These are phyloP conservation scores for Noctilio leporinus DNA, from an alignment of 2,113 vertebrate species.

Conservation along the genomic window DNA sequence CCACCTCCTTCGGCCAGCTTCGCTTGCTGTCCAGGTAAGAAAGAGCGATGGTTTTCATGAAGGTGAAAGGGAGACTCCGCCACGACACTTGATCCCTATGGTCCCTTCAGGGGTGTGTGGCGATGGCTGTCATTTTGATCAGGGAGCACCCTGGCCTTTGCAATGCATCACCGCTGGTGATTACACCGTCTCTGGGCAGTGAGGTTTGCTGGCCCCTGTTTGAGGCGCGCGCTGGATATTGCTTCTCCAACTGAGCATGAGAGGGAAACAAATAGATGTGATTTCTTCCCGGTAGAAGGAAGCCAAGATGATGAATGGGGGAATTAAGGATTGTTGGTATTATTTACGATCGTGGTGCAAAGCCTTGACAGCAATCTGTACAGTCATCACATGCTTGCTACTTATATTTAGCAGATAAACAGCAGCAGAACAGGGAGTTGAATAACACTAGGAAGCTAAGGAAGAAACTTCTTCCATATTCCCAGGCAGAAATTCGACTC, in stretches of 20 bases:
- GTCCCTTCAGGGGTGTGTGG: not conserved
- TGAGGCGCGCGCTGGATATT: not conserved
- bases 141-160: not conserved
- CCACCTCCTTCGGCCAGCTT: not conserved
- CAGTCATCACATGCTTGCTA: not conserved
- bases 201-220: not conserved
- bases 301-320: constrained; percentile 60
- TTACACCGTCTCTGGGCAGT: not conserved
- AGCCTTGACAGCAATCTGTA: constrained; percentile 29
- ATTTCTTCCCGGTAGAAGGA: constrained; percentile 47
- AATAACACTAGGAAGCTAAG: constrained; percentile 2
- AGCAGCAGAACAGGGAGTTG: not conserved
- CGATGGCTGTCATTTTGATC: not conserved
- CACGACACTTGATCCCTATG: not conserved
- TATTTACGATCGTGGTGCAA: constrained; percentile 52
- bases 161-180: not conserved
- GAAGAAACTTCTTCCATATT: constrained; percentile 29
- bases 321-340: constrained; percentile 50
- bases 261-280: constrained; percentile 43
- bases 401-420: constrained; percentile 59
- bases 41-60: not conserved
- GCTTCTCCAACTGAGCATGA: constrained; percentile 37
- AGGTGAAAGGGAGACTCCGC: not conserved
- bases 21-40: not conserved
- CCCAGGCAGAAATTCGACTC: constrained; percentile 31